Evolutionary conservation across 2,797 vertebrate genomes (phyloP).

Genomic region (Heterohyrax brucei): DNA sequence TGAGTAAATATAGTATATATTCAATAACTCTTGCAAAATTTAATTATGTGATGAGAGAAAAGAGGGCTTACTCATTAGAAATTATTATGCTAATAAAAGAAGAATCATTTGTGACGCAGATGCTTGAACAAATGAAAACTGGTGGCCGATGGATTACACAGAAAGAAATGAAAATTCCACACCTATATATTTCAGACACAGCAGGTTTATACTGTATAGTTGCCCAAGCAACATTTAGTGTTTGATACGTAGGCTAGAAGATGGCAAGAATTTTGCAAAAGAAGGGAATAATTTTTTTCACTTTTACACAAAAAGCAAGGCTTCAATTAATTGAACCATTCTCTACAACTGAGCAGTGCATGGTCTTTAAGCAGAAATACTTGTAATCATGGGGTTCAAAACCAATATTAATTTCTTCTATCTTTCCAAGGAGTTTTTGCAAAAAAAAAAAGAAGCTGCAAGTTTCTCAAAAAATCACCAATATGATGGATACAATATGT

Average conservation of each 20-base stretch:
- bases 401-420: neutral
- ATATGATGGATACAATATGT: neutral
- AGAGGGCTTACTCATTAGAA: slow-evolving; percentile 40
- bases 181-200: neutral
- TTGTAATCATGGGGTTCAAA: neutral
- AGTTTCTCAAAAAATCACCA: neutral
- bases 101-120: neutral
- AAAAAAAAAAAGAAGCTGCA: neutral
- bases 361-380: neutral
- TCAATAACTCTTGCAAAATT: slow-evolving; percentile 26
- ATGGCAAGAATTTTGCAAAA: neutral
- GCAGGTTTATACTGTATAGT: neutral
- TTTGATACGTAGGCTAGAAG: neutral
- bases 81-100: slow-evolving; percentile 50
- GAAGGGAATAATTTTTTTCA: neutral
- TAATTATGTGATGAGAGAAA: slow-evolving; percentile 55
- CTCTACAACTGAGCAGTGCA: neutral
- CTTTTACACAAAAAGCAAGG: slow-evolving; percentile 8
- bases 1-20: slow-evolving; percentile 46
- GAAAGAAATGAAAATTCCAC: neutral
- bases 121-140: slow-evolving; percentile 53
- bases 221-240: neutral
- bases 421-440: neutral
- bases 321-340: slow-evolving; percentile 39
- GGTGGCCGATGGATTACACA: neutral